Evolutionary conservation across 2,113 vertebrate species (phyloP).

Genomic region (Onychostruthus taczanowskii): DNA sequence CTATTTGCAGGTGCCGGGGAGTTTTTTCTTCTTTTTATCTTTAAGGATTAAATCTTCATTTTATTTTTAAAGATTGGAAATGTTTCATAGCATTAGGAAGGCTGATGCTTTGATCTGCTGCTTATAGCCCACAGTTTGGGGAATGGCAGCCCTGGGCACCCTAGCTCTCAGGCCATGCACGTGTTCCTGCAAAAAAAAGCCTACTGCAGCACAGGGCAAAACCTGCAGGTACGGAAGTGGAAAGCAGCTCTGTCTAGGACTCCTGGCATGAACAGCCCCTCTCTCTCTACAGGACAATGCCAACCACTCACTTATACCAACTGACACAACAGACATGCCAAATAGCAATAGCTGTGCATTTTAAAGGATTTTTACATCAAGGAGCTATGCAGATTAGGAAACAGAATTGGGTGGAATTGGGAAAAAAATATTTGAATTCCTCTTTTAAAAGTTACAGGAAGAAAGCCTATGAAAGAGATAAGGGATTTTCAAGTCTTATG

Average conservation of each 20-base stretch:
- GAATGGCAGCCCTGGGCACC: neutral
- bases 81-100: neutral
- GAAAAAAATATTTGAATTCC: neutral
- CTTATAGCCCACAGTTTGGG: neutral
- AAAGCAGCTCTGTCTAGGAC: neutral
- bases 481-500: neutral
- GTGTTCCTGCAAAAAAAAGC: neutral
- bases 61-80: neutral
- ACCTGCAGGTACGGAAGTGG: rapidly evolving
- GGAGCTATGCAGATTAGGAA: neutral
- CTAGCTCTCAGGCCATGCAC: rapidly evolving
- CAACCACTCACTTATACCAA: neutral
- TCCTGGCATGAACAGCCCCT: neutral
- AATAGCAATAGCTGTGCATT: neutral
- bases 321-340: neutral
- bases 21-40: neutral
- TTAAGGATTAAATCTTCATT: neutral
- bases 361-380: neutral
- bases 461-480: neutral
- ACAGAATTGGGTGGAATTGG: neutral
- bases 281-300: rapidly evolving
- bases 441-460: neutral
- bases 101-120: neutral
- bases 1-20: neutral
- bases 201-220: neutral